Percentiles rank a stretch among this genome's conserved stretches.
phyloP scores from a whole-genome alignment of 2,797 vertebrate genomes.

The Vipera latastei region DNA sequence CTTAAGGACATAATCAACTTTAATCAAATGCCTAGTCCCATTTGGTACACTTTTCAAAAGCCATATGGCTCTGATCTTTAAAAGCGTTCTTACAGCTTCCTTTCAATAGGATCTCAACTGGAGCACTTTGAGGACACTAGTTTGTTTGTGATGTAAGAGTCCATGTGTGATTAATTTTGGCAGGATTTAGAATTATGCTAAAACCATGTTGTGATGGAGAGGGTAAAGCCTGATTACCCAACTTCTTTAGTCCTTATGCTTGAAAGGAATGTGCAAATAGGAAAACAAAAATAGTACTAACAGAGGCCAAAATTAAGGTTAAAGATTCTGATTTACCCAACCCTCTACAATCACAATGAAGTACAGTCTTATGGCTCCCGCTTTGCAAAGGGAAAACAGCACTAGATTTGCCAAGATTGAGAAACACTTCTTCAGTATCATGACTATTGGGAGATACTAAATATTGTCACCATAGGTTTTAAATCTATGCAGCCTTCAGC shows the following conservation, averaged over 20 bases:
- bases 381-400: neutral
- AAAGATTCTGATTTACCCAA: neutral
- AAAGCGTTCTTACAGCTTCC: constrained; percentile 38
- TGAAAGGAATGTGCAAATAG: neutral
- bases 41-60: constrained; percentile 36
- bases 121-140: constrained; percentile 13
- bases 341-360: neutral
- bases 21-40: constrained; percentile 43
- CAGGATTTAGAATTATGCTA: constrained; percentile 12
- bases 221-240: neutral
- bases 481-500: neutral
- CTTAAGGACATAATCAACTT: constrained; percentile 57
- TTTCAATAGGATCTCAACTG: constrained; percentile 22
- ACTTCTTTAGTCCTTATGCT: neutral
- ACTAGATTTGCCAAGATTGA: neutral
- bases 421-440: neutral
- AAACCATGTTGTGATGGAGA: neutral
- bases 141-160: constrained; percentile 14
- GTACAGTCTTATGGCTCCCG: neutral
- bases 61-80: constrained; percentile 40
- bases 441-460: neutral
- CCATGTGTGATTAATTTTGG: constrained; percentile 23
- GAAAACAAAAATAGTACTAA: neutral
- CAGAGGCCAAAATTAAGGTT: neutral
- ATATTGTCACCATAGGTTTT: neutral